Conservation (phyloP, 2,113 vertebrate species). For the Lonchura striata region DNA sequence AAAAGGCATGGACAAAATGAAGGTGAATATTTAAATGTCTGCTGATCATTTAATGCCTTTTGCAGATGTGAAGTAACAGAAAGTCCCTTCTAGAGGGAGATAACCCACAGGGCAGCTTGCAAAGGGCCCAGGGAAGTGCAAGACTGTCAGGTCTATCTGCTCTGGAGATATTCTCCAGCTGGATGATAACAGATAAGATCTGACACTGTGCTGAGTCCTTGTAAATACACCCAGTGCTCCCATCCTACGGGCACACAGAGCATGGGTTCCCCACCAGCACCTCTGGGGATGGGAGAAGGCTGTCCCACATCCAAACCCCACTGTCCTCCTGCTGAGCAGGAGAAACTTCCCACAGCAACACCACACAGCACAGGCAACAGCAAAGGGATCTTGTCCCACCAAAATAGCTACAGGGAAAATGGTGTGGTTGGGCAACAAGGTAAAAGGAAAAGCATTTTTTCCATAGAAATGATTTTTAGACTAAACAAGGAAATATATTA, state of each 20-base stretch:
- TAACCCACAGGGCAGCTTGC: not conserved
- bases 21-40: not conserved
- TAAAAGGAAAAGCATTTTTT: not conserved
- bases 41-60: not conserved
- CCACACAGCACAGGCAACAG: not conserved
- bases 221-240: not conserved
- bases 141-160: not conserved
- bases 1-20: not conserved
- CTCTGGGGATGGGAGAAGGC: accelerated
- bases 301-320: not conserved
- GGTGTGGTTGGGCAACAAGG: not conserved
- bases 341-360: not conserved
- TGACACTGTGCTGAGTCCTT: not conserved
- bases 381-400: not conserved
- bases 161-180: not conserved
- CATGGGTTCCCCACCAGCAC: not conserved
- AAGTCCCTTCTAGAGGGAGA: not conserved
- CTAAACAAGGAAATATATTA: not conserved
- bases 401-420: not conserved
- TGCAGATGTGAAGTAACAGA: not conserved
- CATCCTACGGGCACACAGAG: not conserved
- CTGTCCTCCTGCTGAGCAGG: not conserved
- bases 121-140: not conserved
- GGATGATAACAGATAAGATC: not conserved
- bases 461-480: not conserved